Base-by-base conservation (phyloP, 2,888 invertebrate genomes). In the Petrophora chlorosata region DNA sequence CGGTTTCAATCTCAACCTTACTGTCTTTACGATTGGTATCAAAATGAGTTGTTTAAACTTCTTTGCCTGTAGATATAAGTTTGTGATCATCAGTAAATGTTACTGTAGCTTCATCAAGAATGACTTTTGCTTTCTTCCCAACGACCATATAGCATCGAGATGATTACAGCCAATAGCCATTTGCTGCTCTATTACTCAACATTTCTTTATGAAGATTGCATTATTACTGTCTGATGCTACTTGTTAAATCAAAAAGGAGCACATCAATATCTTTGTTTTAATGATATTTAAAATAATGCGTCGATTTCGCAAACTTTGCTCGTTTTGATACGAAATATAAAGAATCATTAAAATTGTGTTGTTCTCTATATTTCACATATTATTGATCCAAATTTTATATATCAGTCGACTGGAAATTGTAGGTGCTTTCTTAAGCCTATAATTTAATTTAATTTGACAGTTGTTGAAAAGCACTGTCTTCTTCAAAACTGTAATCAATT, bases 91-190 rank as follows among this genome's bases (percentile, higher is more conserved):
- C 32, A 34, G 42, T 38, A 13, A 29, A 14, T 53, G 43, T 38
- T 42, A 33, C 36, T 41, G 38, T 47, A 45, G 13, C 33, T 46
- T 25, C 54, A 34, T 40, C 16, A 39, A 38, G 26, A 38, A 48
- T 56, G 36, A 48, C 50, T 56, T 39, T 53, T 60, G 53, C 56
- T 59, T 58, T 59, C 60, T 51, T 57, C 49, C 43, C 36, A 25
- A 36, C 28, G 22, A 23, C 47, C 44, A 53, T 50, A 50, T 38
- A 52, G 32, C 41, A 52, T 56, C 35, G 30, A 41, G 51, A 53
- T 57, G 55, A 57, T 55, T 55, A 50, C 38, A 46, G 42, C 29
- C 45, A 45, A 38, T 43, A 50, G 23, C 42, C 47, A 55, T 57
- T 47, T 55, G 47, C 50, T 55, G 45, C 25, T 49, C 30, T 35